Percentiles rank a stretch among this genome's conserved stretches.
Evolutionary conservation across 2,113 vertebrate species (phyloP).

Genomic region (Microtus richardsoni): DNA sequence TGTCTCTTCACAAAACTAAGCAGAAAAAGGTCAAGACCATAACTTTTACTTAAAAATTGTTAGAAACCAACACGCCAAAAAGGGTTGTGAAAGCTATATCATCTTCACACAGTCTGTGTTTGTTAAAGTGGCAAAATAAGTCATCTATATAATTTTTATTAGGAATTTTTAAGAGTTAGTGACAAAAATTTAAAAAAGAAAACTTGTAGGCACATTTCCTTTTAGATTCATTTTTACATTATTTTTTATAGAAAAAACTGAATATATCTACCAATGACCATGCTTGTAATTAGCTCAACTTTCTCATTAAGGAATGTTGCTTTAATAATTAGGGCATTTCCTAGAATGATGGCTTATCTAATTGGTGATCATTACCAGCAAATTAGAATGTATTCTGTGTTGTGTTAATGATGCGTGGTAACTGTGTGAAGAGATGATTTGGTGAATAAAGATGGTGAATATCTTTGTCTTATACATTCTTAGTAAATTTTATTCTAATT

Average conservation of each 20-base stretch:
- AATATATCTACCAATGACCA: not conserved
- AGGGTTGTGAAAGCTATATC: not conserved
- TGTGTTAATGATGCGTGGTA: constrained; percentile 66
- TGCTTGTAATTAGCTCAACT: constrained; percentile 46
- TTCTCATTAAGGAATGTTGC: constrained; percentile 51
- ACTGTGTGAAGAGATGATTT: constrained; percentile 41
- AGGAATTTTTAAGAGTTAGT: constrained; percentile 29
- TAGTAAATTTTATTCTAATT: not conserved
- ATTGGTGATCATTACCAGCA: constrained; percentile 72
- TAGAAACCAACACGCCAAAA: not conserved
- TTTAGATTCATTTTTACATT: constrained; percentile 27
- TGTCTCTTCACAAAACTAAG: not conserved
- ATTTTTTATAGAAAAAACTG: constrained; percentile 42
- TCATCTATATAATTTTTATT: constrained; percentile 10
- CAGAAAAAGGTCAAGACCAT: not conserved
- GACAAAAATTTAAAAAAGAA: not conserved
- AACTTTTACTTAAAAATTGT: constrained; percentile 28
- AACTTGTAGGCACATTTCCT: not conserved
- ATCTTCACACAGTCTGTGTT: not conserved
- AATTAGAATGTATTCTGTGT: constrained; percentile 60
- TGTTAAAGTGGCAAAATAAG: constrained; percentile 46
- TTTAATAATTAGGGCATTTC: constrained; percentile 53
- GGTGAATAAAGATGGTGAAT: not conserved
- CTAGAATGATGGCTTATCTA: constrained; percentile 61
- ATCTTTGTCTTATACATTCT: constrained; percentile 6